Evolutionary conservation across 2,888 invertebrate genomes (phyloP), one percentile per base, ranked within the genome.

Genomic region (Onthophagus sagittarius): DNA sequence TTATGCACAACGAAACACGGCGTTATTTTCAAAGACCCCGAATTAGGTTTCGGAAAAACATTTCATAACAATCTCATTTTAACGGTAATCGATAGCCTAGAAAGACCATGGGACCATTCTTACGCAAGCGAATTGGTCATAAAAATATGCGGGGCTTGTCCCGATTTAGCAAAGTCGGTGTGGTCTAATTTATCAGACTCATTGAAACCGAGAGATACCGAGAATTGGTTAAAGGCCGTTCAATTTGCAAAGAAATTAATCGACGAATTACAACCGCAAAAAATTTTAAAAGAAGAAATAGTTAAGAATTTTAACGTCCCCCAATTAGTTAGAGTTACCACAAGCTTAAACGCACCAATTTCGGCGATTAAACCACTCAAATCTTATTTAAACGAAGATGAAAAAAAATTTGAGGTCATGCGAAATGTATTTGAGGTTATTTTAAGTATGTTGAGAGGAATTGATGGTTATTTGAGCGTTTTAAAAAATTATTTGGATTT

Each of bases 1-100:
- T 83, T 96, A 0, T 90, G 94, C 76, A 93, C 94, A 0, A 94
- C 93, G 0, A 93, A 91, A 82, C 83, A 90, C 80, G 96, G 96
- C 5, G 88, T 96, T 9, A 90, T 92, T 78, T 96, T 95, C 81
- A 87, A 89, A 77, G 93, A 94, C 79, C 89, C 88, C 77, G 86
- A 88, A 2, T 83, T 91, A 32, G 93, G 92, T 33, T 87, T 89
- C 63, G 85, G 88, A n/a, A 88, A 88, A 77, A 84, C 85, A 0
- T 88, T 87, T 77, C 76, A 81, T 15, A 92, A 92, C 83, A 87
- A 88, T 75, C 86, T 90, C 73, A 85, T 91, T 71, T 89, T 88
- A 77, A 89, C 90, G 78, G 88, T 93, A 31, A 81, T 94, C 64
- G 88, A 91, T 15, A 88, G 88, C 62, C 83, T 94, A 14, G 90